Evolutionary conservation across 2,888 invertebrate genomes (phyloP).

Genomic region (Nowickia ferox): DNA sequence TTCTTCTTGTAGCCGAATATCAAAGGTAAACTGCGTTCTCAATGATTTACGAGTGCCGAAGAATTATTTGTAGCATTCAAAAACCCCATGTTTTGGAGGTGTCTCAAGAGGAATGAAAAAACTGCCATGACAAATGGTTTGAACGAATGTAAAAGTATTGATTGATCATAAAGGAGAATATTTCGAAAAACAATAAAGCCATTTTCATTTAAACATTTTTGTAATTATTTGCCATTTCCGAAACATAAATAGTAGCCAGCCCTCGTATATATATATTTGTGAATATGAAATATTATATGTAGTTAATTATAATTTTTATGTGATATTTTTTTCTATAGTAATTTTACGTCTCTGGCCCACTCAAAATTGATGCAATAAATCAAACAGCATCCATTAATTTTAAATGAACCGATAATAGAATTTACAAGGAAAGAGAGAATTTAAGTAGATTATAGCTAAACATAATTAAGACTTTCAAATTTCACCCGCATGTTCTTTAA

Average conservation of each 20-base stretch:
- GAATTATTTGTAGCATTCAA: too few species aligned
- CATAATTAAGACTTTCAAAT: neutral
- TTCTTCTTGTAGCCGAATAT: too few species aligned
- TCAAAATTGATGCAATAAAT: neutral
- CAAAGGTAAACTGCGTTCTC: too few species aligned
- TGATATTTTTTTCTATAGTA: constrained; percentile 1
- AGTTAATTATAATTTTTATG: neutral
- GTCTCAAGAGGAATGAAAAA: too few species aligned
- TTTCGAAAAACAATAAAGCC: too few species aligned
- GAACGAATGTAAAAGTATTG: too few species aligned
- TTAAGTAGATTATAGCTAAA: neutral
- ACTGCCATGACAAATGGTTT: too few species aligned
- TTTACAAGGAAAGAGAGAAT: neutral
- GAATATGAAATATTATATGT: neutral
- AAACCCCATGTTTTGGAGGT: too few species aligned
- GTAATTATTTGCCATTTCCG: too few species aligned
- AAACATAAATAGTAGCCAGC: neutral
- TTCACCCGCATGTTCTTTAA: neutral
- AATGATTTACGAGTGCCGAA: too few species aligned
- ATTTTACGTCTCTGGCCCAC: constrained; percentile 1
- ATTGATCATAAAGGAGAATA: too few species aligned
- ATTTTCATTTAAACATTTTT: too few species aligned
- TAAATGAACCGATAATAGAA: neutral
- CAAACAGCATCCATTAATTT: neutral
- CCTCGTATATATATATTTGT: neutral